Evolutionary conservation across 2,113 vertebrate genomes (phyloP), one percentile per base, ranked within the genome.

Genomic region (Anhinga rufa): DNA sequence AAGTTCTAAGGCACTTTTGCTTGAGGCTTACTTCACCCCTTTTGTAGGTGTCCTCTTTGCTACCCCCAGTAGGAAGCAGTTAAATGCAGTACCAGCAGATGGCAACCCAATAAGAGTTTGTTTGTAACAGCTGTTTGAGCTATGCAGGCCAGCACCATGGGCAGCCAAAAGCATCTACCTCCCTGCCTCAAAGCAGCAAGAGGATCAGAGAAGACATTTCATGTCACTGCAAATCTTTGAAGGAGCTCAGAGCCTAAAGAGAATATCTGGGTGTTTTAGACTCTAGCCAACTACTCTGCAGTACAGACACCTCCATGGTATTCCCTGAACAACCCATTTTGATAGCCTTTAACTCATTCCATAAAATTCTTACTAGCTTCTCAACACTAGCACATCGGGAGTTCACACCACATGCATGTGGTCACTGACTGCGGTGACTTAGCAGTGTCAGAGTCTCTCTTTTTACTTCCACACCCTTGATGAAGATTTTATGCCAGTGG

Each of bases 41-140:
- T 68, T 5, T 10, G 19, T 2, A 6, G n/a, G 42, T 6, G 32
- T 38, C 61, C 55, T 40, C 29, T 14, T 5, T 2, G 32, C 42
- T 20, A 11, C 14, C 34, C 51, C 21, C 32, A 34, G 32, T 1
- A 44, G 32, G 48, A 60, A 92, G 95, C 89, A 94, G 46, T 95
- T 36, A 86, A 69, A 79, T 3, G 55, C 58, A 44, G 84, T 65
- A 62, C 95, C 95, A 91, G 96, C 92, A 97, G 96, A 87, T 93
- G 88, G 94, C 92, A 97, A 95, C 58, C 28, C 83, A 72, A 1
- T 32, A 74, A 88, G 92, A 48, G 40, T 48, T 90, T 1, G 54
- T 1, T 15, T 3, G 20, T 11, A 12, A 13, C 31, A n/a, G 76
- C 79, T 62, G 58, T 1, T 15, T 3, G 22, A 38, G 60, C 34